Evolutionary conservation across 2,113 vertebrate species (phyloP), one percentile per base, ranked within the genome.

Genomic region (Pteronura brasiliensis): DNA sequence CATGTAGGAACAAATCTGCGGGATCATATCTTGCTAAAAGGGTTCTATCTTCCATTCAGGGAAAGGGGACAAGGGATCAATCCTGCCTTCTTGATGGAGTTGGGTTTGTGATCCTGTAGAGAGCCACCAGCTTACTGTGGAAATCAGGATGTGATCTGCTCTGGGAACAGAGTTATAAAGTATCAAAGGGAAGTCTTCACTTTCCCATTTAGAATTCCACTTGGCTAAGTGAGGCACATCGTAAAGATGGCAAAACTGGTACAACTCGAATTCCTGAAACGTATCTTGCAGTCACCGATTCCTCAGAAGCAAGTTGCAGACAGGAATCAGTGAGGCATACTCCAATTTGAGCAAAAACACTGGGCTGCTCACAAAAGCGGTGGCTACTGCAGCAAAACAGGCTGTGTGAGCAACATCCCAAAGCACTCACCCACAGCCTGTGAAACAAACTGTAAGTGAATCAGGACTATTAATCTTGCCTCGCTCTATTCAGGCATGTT

Each of bases 311-410:
- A 42, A 76, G 74, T 29, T 21, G 29, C 87, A 63, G 31, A 34
- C 36, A 47, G 85, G 44, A 81, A n/a, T 90, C 92, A 87, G 61
- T 87, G 82, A 96, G 47, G 87, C 79, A 6, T 86, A 74, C 61
- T 96, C 44, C 76, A 63, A 82, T 96, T 6, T n/a, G 85, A 89
- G 95, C 77, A 59, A 79, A 92, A 97, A 96, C 59, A 87, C 39
- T 77, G 61, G 44, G 81, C 81, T 86, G 59, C 55, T 90, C 95
- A 95, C 88, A 93, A 96, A 95, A 88, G 85, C 95, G 39, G 69
- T 67, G 39, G 67, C 34, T 44, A 65, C 39, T 42, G 13, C 59
- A 80, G n/a, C 67, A 82, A 69, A 87, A 47, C 80, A 86, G 94
- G 71, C 77, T 86, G n/a, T 61, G 74, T 49, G 87, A 90, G 34